Evolutionary conservation across 2,888 invertebrate genomes (phyloP), one percentile per base, ranked within the genome.

Genomic region (Caenorhabditis doughertyi): DNA sequence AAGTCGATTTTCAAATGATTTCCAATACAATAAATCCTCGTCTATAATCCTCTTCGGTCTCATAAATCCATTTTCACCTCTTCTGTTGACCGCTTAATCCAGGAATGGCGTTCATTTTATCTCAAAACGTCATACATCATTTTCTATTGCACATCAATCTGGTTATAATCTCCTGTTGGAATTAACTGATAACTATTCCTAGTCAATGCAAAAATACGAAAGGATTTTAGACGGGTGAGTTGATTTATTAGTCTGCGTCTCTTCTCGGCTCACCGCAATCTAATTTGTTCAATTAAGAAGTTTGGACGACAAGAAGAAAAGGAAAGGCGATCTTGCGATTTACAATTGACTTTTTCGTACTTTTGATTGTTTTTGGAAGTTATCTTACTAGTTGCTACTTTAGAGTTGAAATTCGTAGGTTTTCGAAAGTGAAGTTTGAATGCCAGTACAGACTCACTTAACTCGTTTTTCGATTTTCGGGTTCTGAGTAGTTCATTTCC

Each of bases 171-270:
- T 47, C 42, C 21, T n/a, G 44, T 25, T 35, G 47, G 70, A 70
- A 56, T 70, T 58, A 70, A 47, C 18, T 64, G 73, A 73, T 73
- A 73, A 55, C 62, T 73, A 64, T 64, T 55, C 42, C 39, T 73
- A 39, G 53, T 13, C 35, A 56, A 18, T 29, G 29, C 62, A 56
- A 70, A 56, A 70, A 44, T 56, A 56, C 29, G 56, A 70, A n/a
- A 58, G 44, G 21, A 56, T 55, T 73, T n/a, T 32, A 53, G 53
- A 64, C 35, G 39, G 16, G 62, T 39, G n/a, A 42, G 42, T 29
- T 76, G 67, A 76, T 76, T 76, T 76, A 76, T 56, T 49, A 58
- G 49, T 58, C 74, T 76, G 67, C 74, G 74, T 67, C 74, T 67
- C 67, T 16, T 13, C 13, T 21, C n/a, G 16, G 49, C 58, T 29